Base-by-base conservation (phyloP, 2,888 invertebrate species). In the Tyria jacobaeae region DNA sequence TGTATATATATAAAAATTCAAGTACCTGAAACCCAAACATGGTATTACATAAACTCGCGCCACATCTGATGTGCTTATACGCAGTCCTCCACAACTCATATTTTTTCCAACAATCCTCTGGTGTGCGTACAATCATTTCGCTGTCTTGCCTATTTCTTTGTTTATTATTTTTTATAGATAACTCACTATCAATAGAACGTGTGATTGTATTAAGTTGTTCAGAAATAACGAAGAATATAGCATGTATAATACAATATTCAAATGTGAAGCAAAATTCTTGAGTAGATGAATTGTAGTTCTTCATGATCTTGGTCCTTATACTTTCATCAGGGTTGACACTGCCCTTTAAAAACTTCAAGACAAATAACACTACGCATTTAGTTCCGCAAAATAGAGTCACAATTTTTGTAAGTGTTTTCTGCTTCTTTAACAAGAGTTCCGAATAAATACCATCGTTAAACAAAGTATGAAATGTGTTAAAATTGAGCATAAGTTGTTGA, bases 21-120 rank as follows among this genome's bases (percentile, higher is more conserved):
- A 10, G 3, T 69, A 83, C 85, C 78, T 84, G 82, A 15, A 72
- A 21, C 24, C 79, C 76, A 50, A 83, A 85, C 24, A 82, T 73
- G 0, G 56, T 17, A 55, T 79, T 82, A 47, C 71, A 80, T 41
- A 82, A 49, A 34, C 34, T 39, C 17, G 54, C 21, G 21, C 31
- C 44, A 21, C 10, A 3, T 24, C 39, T 41, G 5, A 41, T 34
- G 3, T 55, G 39, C 24, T 41, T 55, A 50, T 55, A 60, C 12
- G 37, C 53, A 27, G 10, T 60, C 6, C 71, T 74, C 83, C 83
- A 85, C 66, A 73, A 73, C 25, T 82, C 68, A 44, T 81, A 59
- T 14, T 68, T 67, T 15, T 66, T 44, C 24, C 60, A 9, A 52
- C 34, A 21, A 57, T 55, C 50, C 1, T 27, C 12, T 57, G 37